phyloP scores from a whole-genome alignment of 2,888 invertebrate species.

The Macrosoma leucophasiata region DNA sequence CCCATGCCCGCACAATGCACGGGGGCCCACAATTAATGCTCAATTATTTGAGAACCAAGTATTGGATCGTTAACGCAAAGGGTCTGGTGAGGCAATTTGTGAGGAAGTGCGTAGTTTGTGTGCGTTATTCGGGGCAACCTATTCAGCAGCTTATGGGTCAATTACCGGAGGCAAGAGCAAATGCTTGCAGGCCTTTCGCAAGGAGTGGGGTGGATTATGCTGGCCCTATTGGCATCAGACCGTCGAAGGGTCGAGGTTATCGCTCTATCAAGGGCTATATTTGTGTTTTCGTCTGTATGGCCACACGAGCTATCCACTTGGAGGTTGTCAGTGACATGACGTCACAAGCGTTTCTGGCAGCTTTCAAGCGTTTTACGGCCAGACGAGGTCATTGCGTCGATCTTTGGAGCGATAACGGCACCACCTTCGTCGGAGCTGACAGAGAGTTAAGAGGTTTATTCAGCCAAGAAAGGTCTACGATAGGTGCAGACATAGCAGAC shows the following conservation, averaged over 20 bases:
- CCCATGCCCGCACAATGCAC: slow-evolving; percentile 19
- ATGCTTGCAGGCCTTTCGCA: too few relatives aligned
- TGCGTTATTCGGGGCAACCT: too few relatives aligned
- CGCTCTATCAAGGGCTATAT: slow-evolving; percentile 1
- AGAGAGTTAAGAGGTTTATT: slow-evolving; percentile 15
- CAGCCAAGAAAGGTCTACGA: background rate
- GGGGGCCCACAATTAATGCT: slow-evolving; percentile 18
- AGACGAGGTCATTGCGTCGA: too few relatives aligned
- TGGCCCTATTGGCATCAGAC: background rate
- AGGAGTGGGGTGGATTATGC: background rate
- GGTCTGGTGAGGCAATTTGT: too few relatives aligned
- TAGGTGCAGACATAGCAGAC: slow-evolving; percentile 3
- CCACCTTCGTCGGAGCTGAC: slow-evolving; percentile 24
- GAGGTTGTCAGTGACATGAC: slow-evolving; percentile 1
- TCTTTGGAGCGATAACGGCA: slow-evolving; percentile 31
- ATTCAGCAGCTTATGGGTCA: too few relatives aligned
- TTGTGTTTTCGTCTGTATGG: slow-evolving; percentile 3
- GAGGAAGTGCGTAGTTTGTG: too few relatives aligned
- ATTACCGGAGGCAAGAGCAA: too few relatives aligned
- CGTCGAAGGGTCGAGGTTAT: background rate
- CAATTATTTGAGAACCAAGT: too few relatives aligned
- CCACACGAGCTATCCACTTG: slow-evolving; percentile 1
- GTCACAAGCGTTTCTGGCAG: too few relatives aligned
- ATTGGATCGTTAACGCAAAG: too few relatives aligned
- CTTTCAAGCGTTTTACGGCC: too few relatives aligned